Conservation (phyloP, 2,113 vertebrate genomes). For the Embiotoca jacksoni region DNA sequence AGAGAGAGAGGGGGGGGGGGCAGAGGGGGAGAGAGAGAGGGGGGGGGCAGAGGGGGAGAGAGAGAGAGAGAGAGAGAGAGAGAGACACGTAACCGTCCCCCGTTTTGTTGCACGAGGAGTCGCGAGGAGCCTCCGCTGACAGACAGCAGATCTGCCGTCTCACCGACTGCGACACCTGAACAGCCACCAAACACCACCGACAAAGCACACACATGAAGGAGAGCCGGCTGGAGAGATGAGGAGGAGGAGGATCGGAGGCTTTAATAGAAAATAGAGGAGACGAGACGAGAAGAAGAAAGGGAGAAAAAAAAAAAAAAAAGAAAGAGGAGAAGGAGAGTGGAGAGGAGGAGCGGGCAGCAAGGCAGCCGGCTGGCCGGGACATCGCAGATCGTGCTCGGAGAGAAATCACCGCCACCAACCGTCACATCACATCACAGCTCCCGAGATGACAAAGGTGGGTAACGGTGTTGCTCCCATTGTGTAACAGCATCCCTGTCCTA, state of each 20-base stretch:
- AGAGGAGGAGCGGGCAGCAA: not conserved
- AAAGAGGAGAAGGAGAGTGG: not conserved
- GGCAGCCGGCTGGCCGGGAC: conserved; percentile 43
- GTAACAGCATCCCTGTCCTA: conserved; percentile 45
- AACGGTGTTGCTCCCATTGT: conserved; percentile 39
- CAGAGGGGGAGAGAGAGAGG: not conserved
- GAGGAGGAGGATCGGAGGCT: conserved; percentile 9
- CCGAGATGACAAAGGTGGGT: conserved; percentile 75
- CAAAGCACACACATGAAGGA: not conserved
- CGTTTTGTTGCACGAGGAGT: conserved; percentile 53
- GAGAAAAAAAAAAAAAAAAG: too few species aligned
- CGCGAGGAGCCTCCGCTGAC: conserved; percentile 45
- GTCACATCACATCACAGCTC: conserved; percentile 47
- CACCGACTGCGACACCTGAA: conserved; percentile 52
- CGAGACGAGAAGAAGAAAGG: not conserved
- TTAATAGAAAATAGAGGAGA: not conserved
- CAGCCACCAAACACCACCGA: not conserved
- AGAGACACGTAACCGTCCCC: conserved; percentile 21
- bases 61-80: conserved; percentile 30
- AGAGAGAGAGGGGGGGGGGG: not conserved
- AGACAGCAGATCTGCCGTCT: conserved; percentile 22
- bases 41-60: not conserved
- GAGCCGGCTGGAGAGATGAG: not conserved
- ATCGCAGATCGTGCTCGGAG: not conserved
- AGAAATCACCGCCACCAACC: conserved; percentile 59